Conservation (phyloP, 2,888 invertebrate genomes). For the Rhamphomyia laevipes region DNA sequence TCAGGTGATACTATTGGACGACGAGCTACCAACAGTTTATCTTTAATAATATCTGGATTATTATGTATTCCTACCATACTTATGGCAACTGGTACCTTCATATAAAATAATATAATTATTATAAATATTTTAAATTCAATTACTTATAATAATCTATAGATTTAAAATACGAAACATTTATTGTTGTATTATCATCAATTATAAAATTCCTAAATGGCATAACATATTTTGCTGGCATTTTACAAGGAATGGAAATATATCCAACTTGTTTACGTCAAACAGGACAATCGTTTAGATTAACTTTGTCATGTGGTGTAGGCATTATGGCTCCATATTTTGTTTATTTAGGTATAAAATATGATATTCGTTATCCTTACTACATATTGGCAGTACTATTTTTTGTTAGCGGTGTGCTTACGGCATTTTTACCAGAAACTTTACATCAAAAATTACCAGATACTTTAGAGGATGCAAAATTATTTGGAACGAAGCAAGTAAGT, state of each 20-base stretch:
- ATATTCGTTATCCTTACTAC: slow-evolving; percentile 38
- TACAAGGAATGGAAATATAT: slow-evolving; percentile 53
- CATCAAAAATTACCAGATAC: slow-evolving; percentile 52
- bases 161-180: slow-evolving; percentile 20
- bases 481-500: slow-evolving; percentile 40
- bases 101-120: background rate
- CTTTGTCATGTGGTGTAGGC: slow-evolving; percentile 43
- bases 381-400: slow-evolving; percentile 36
- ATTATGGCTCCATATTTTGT: slow-evolving; percentile 50
- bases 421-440: slow-evolving; percentile 51
- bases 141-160: no score
- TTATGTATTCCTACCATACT: slow-evolving; percentile 37
- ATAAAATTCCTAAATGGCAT: slow-evolving; percentile 44
- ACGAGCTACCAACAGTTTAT: slow-evolving; percentile 39
- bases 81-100: slow-evolving; percentile 30
- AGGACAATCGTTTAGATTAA: slow-evolving; percentile 48
- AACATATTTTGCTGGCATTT: slow-evolving; percentile 45
- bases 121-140: no score
- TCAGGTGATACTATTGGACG: slow-evolving; percentile 43
- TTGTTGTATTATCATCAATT: slow-evolving; percentile 32
- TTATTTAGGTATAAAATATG: slow-evolving; percentile 40
- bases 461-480: slow-evolving; percentile 46
- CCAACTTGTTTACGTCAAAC: slow-evolving; percentile 55
- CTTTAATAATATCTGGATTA: slow-evolving; percentile 35
- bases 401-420: slow-evolving; percentile 38